Base-by-base conservation (phyloP, 2,113 vertebrate genomes). In the Hippocampus comes region DNA sequence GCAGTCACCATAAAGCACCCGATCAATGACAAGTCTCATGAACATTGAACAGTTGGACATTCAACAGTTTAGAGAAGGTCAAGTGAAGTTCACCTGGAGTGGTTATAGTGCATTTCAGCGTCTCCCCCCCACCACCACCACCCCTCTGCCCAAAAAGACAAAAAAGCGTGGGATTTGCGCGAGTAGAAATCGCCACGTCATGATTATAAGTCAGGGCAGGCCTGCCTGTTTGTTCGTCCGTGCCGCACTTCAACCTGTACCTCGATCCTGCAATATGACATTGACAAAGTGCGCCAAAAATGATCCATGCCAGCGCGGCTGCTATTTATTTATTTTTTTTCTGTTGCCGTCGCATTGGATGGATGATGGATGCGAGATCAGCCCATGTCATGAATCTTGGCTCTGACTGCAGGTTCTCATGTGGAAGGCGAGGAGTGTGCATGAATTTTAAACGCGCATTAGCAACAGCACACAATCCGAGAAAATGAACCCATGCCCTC, bases 341-440 rank as follows among this genome's bases (percentile, higher is more conserved):
- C 59, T 18, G 79, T 79, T 70, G 67, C 65, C 70, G 69, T 75
- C 18, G 74, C 82, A 59, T 76, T 63, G 9, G 53, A 78, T 56
- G 81, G 76, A 81, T 83, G 86, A 87, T 85, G 76, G 86, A 87
- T 82, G 79, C 72, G 67, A 71, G 82, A 87, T 85, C 71, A 84
- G 76, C 69, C 71, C 30, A 69, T 53, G 75, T 81, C 82, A 81
- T 87, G 81, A 86, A 85, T 87, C 86, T 66, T 48, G 64, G 5
- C 64, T 48, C 64, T 49, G 23, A 25, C 64, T 66, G 64, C 43
- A 49, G 64, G 64, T 48, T 66, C 23, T 48, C 11, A 4, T 25
- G 43, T 18, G 25, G 43, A 66, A 14, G 64, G 64, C n/a, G 27
- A 17, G 15, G 59, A 34, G 27, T 34, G 6, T 18, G 59, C 64